phyloP scores from a whole-genome alignment of 2,888 invertebrate species.

The Ormia ochracea region DNA sequence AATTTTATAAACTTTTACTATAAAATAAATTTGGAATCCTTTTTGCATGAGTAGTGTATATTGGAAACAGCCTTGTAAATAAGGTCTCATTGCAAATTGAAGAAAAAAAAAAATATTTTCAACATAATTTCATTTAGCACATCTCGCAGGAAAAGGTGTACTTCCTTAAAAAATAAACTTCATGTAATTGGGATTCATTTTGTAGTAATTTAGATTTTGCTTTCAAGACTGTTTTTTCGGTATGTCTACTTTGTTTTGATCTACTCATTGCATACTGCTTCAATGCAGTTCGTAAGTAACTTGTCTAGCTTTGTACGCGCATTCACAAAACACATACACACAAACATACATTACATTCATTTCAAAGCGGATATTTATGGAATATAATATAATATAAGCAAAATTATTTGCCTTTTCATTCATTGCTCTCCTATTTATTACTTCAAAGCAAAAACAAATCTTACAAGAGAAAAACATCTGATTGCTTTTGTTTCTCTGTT shows the following conservation, averaged over 20 bases:
- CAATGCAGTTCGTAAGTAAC: background rate
- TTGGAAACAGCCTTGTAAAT: no score
- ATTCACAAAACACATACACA: background rate
- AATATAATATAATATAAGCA: background rate
- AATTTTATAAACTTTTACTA: no score
- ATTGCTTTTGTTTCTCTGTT: conserved; percentile 7
- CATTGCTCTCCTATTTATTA: background rate
- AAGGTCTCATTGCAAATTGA: no score
- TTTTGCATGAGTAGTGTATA: no score
- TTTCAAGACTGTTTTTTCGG: background rate
- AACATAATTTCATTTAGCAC: background rate
- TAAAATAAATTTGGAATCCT: no score
- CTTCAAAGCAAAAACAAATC: conserved; percentile 12
- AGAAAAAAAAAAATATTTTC: no score
- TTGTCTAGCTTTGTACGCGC: background rate
- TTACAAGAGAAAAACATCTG: background rate
- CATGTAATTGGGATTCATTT: background rate
- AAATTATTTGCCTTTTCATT: background rate
- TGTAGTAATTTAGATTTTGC: background rate
- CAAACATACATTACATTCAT: background rate
- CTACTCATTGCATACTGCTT: background rate
- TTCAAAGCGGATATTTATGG: background rate
- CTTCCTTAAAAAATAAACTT: background rate
- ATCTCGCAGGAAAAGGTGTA: conserved; percentile 5
- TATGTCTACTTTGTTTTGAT: background rate